Conservation (phyloP, 2,888 invertebrate species). For the Blastobasis lacticolella region DNA sequence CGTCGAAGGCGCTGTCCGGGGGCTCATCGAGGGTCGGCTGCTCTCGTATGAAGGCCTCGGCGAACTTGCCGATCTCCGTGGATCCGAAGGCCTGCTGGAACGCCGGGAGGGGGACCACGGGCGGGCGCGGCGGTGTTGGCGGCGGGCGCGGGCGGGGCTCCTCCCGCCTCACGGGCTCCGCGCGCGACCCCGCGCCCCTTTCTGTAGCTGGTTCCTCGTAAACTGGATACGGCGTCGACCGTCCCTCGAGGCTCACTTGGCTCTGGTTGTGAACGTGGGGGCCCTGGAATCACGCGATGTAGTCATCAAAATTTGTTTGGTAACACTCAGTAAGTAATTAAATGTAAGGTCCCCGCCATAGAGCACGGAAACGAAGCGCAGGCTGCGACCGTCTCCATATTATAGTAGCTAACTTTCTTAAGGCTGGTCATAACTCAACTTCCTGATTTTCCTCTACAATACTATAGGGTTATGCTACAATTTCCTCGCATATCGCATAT, state of each 20-base stretch:
- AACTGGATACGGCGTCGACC: conserved; percentile 50
- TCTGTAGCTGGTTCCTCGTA: conserved; percentile 42
- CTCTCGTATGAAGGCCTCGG: conserved; percentile 79
- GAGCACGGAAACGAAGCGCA: too few relatives aligned
- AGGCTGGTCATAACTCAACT: too few relatives aligned
- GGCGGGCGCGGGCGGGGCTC: conserved; percentile 37
- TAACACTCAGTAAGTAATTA: too few relatives aligned
- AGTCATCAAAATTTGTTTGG: too few relatives aligned
- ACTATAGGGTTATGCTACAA: too few relatives aligned
- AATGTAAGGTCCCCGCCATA: too few relatives aligned
- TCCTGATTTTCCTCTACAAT: too few relatives aligned
- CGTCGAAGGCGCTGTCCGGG: conserved; percentile 52
- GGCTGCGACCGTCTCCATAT: too few relatives aligned
- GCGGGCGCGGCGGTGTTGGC: conserved; percentile 51
- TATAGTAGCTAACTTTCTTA: too few relatives aligned
- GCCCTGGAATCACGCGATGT: conserved; percentile 34
- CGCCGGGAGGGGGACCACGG: conserved; percentile 80
- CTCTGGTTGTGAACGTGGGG: conserved; percentile 39
- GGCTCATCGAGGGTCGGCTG: conserved; percentile 62
- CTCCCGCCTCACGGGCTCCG: conserved; percentile 28
- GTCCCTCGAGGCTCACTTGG: conserved; percentile 46
- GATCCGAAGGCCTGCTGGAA: conserved; percentile 91
- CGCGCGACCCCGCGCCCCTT: conserved; percentile 25
- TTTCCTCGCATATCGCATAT: too few relatives aligned
- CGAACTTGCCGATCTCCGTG: conserved; percentile 89